Conservation (phyloP, 2,888 invertebrate species). For the Maniola hyperantus region DNA sequence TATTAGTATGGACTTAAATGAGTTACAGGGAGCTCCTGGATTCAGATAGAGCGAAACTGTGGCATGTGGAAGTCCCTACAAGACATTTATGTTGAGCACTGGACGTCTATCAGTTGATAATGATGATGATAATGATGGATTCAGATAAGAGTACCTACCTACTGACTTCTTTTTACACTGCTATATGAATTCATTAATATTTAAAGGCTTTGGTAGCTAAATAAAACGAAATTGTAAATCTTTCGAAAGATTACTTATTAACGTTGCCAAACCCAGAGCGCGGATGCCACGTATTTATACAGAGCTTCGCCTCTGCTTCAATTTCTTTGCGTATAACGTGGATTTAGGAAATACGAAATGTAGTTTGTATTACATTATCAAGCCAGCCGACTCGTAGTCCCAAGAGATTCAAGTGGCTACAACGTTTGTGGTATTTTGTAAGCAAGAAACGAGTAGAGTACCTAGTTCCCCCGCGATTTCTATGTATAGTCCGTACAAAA, state of each 20-base stretch:
- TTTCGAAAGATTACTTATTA: background rate
- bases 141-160: background rate
- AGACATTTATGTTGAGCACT: too few relatives aligned
- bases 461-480: background rate
- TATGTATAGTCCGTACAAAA: background rate
- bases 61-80: too few relatives aligned
- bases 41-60: too few relatives aligned
- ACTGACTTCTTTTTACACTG: too few relatives aligned
- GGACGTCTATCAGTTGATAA: too few relatives aligned
- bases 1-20: too few relatives aligned
- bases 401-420: constrained; percentile 11
- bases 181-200: background rate
- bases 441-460: background rate
- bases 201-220: background rate
- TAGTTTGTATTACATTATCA: constrained; percentile 11
- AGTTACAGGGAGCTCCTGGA: too few relatives aligned
- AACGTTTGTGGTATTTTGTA: constrained; percentile 19
- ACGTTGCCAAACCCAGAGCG: background rate
- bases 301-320: background rate
- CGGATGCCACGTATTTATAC: constrained; percentile 8
- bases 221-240: background rate
- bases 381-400: constrained; percentile 13
- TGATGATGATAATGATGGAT: background rate
- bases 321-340: constrained; percentile 13
- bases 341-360: constrained; percentile 16